Evolutionary conservation across 2,888 invertebrate species (phyloP).

Genomic region (Malacosoma neustria): DNA sequence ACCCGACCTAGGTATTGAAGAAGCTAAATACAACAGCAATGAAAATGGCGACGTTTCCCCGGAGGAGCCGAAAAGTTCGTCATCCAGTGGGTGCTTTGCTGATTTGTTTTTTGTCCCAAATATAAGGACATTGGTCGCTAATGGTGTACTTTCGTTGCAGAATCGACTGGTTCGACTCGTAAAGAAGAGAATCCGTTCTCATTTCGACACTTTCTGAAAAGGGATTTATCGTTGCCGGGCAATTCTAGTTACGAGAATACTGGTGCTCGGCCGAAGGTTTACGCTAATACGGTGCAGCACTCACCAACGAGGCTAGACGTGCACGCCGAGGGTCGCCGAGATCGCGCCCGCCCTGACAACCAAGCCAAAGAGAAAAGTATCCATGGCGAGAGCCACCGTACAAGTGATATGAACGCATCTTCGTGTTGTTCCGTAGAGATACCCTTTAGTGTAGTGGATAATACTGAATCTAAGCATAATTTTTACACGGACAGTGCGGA

Average conservation of each 20-base stretch:
- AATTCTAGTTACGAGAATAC: conserved; percentile 78
- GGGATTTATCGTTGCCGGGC: conserved; percentile 72
- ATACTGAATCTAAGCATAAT: conserved; percentile 65
- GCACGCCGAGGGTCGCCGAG: conserved; percentile 43
- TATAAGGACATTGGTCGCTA: conserved; percentile 44
- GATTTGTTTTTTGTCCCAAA: conserved; percentile 67
- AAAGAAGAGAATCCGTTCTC: conserved; percentile 88
- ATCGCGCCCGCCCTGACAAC: conserved; percentile 43
- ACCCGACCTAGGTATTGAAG: conserved; percentile 68
- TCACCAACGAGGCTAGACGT: conserved; percentile 58
- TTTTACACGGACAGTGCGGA: conserved; percentile 55
- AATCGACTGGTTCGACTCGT: conserved; percentile 59
- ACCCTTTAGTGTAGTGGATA: conserved; percentile 65
- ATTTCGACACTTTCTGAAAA: conserved; percentile 88
- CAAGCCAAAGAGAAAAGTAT: conserved; percentile 53
- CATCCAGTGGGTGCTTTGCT: conserved; percentile 60
- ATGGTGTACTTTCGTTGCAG: conserved; percentile 43
- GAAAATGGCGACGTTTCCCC: conserved; percentile 51
- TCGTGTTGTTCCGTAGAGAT: conserved; percentile 63
- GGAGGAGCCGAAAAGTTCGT: conserved; percentile 51
- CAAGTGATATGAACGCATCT: conserved; percentile 47
- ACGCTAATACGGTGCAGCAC: conserved; percentile 65
- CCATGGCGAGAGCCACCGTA: conserved; percentile 38
- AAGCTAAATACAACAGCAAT: conserved; percentile 57
- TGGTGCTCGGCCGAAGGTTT: conserved; percentile 87